Evolutionary conservation across 1,140 invertebrate genomes (phyloP).

Genomic region (Meloidogyne exigua): DNA sequence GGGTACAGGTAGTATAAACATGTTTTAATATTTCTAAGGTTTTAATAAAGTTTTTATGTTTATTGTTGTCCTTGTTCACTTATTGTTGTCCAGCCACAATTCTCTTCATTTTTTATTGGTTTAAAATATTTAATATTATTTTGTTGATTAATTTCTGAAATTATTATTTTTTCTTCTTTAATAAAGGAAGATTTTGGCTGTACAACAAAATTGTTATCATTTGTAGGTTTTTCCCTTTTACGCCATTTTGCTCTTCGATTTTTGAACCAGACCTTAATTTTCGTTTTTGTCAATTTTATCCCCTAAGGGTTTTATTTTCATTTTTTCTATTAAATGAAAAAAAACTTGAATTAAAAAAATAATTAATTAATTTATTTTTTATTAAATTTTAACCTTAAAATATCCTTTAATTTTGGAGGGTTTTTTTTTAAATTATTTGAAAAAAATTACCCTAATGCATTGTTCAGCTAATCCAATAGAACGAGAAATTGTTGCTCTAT

Average conservation of each 20-base stretch:
- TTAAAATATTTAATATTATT: no score
- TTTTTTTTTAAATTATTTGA: not conserved
- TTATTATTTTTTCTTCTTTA: no score
- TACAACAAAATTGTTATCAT: not conserved
- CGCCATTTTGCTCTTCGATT: constrained; percentile 28
- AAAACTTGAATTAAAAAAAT: not conserved
- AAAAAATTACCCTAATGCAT: constrained; percentile 16
- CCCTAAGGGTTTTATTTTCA: not conserved
- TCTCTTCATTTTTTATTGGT: no score
- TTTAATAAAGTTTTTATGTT: no score
- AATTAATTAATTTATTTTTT: not conserved
- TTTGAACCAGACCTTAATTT: constrained; percentile 26
- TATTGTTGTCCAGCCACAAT: no score
- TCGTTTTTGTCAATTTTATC: not conserved
- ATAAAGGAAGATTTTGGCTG: not conserved
- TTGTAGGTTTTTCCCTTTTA: constrained; percentile 20
- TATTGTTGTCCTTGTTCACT: no score
- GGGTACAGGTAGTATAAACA: no score
- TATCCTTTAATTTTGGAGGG: no score
- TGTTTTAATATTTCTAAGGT: no score
- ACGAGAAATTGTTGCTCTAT: constrained; percentile 21
- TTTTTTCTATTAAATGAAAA: no score
- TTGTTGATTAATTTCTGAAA: no score
- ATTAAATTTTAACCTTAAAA: not conserved
- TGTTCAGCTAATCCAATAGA: constrained; percentile 23